Percentiles rank a stretch among this genome's conserved stretches.
Conservation (phyloP, 2,888 invertebrate genomes). For the Autographa gamma region DNA sequence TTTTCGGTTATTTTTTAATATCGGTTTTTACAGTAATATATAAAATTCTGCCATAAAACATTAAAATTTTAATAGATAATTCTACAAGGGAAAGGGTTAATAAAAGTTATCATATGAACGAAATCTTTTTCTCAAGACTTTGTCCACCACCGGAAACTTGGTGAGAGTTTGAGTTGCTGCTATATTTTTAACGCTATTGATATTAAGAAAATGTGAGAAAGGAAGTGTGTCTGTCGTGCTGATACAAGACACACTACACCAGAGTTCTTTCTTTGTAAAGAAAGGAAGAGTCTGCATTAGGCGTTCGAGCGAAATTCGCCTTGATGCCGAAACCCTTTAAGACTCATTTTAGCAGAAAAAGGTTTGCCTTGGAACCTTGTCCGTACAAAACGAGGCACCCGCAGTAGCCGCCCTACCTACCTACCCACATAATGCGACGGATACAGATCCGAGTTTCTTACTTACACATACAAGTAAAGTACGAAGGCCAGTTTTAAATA, state of each 20-base stretch:
- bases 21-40: slow-evolving; percentile 29
- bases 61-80: background rate
- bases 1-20: slow-evolving; percentile 23
- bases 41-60: background rate
- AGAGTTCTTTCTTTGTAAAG: slow-evolving; percentile 79
- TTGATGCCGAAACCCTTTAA: slow-evolving; percentile 74
- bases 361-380: slow-evolving; percentile 79
- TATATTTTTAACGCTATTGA: slow-evolving; percentile 83
- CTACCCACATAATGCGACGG: slow-evolving; percentile 87
- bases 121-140: slow-evolving; percentile 75
- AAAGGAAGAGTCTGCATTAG: slow-evolving; percentile 74
- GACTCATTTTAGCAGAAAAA: slow-evolving; percentile 85
- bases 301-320: slow-evolving; percentile 77
- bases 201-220: slow-evolving; percentile 88
- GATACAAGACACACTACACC: slow-evolving; percentile 79
- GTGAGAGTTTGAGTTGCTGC: slow-evolving; percentile 80
- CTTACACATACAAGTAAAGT: slow-evolving; percentile 84
- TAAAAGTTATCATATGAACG: slow-evolving; percentile 65
- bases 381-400: slow-evolving; percentile 82
- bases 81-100: slow-evolving; percentile 51
- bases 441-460: slow-evolving; percentile 88
- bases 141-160: slow-evolving; percentile 76
- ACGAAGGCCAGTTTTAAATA: slow-evolving; percentile 86
- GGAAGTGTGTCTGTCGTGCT: slow-evolving; percentile 85
- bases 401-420: slow-evolving; percentile 86